Evolutionary conservation across 2,113 vertebrate species (phyloP).

Genomic region (Phoenicopterus ruber): DNA sequence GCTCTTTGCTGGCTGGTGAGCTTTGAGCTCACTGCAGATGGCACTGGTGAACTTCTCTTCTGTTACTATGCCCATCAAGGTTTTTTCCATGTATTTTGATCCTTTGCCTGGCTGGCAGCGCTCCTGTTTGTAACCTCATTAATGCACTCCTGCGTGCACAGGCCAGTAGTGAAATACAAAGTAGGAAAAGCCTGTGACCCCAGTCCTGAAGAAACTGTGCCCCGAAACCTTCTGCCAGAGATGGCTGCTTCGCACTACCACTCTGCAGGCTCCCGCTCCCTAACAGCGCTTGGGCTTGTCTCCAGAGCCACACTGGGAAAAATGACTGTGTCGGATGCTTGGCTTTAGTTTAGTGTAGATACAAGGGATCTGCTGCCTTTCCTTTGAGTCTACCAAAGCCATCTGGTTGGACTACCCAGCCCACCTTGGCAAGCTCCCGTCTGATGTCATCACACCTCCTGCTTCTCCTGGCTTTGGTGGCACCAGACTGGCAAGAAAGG

Average conservation of each 20-base stretch:
- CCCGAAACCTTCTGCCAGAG: background rate
- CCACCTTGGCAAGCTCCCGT: background rate
- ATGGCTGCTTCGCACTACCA: background rate
- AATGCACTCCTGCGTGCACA: accelerated
- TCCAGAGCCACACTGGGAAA: background rate
- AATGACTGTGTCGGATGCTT: background rate
- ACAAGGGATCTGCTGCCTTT: background rate
- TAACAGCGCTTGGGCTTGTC: background rate
- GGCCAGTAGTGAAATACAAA: background rate
- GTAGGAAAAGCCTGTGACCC: background rate
- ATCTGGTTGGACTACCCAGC: background rate
- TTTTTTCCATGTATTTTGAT: background rate
- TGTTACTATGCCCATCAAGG: accelerated
- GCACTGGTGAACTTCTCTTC: background rate
- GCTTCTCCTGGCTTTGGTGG: background rate
- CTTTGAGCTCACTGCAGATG: background rate
- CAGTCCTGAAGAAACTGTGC: background rate
- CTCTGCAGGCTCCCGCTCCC: background rate
- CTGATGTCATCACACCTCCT: background rate
- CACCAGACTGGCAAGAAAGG: background rate
- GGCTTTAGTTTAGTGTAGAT: background rate
- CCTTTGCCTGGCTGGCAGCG: background rate
- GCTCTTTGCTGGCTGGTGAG: background rate
- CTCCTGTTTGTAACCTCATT: background rate
- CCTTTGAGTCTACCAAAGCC: background rate